phyloP scores from a whole-genome alignment of 2,797 vertebrate genomes.

The Malurus leucopterus region DNA sequence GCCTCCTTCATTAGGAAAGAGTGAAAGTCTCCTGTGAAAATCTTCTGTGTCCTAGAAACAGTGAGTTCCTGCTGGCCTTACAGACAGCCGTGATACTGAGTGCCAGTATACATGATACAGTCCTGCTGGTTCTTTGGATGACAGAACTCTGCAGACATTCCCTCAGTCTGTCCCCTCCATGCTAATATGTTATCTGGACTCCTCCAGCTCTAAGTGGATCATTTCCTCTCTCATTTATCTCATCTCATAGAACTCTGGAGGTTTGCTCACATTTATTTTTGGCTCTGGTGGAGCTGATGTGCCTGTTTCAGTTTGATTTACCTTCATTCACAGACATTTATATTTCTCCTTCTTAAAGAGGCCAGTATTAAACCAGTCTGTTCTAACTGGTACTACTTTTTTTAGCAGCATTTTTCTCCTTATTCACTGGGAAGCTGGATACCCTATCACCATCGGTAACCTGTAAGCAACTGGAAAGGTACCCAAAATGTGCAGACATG shows the following conservation, averaged over 20 bases:
- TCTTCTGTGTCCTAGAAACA: background rate
- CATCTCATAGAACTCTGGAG: background rate
- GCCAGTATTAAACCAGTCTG: background rate
- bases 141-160: background rate
- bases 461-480: background rate
- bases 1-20: background rate
- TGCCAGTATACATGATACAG: too few relatives aligned
- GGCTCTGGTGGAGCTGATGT: background rate
- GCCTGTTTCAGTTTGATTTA: conserved; percentile 9
- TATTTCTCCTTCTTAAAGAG: background rate
- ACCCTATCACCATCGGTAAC: background rate
- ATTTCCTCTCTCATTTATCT: conserved; percentile 26
- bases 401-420: background rate
- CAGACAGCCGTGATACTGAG: background rate
- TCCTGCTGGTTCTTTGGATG: background rate
- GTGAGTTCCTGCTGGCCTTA: background rate
- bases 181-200: background rate
- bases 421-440: background rate
- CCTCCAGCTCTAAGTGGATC: background rate
- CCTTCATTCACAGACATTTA: background rate
- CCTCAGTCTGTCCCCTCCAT: background rate
- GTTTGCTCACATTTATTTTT: conserved; percentile 24
- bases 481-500: background rate
- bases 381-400: background rate
- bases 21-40: background rate